A percentile compares a stretch with the other conserved stretches of the same genome.
phyloP scores from a whole-genome alignment of 2,113 vertebrate genomes.

The Platichthys flesus region DNA sequence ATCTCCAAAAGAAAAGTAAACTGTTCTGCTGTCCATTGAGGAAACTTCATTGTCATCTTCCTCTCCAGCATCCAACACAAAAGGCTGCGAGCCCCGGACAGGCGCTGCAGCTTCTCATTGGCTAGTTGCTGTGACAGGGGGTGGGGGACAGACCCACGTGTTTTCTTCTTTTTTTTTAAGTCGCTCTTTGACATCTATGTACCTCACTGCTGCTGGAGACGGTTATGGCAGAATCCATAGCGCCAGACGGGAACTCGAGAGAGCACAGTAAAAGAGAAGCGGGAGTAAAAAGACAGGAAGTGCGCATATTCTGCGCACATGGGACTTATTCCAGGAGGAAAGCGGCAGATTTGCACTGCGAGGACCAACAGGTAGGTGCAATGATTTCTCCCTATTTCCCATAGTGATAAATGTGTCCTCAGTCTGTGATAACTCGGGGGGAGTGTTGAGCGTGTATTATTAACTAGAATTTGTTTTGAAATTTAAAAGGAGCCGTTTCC shows the following conservation, averaged over 20 bases:
- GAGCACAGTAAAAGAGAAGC: constrained; percentile 26
- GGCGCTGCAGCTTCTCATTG: constrained; percentile 67
- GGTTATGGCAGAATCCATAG: constrained; percentile 70
- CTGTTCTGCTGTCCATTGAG: no score
- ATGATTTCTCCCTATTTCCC: background rate
- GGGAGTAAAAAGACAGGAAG: constrained; percentile 19
- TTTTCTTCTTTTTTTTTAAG: constrained; percentile 50
- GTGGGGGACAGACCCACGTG: constrained; percentile 49
- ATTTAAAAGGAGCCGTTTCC: no score
- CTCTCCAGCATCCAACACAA: background rate
- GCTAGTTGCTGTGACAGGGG: constrained; percentile 34
- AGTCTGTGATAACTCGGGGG: no score
- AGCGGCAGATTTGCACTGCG: constrained; percentile 35
- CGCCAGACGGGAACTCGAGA: constrained; percentile 38
- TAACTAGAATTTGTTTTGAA: no score
- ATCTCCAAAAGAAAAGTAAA: no score
- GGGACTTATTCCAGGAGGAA: constrained; percentile 47
- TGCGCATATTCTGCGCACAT: constrained; percentile 24
- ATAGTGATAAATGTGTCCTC: background rate
- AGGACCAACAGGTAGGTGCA: constrained; percentile 67
- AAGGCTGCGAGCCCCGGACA: constrained; percentile 16
- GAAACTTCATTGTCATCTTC: background rate
- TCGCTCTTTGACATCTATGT: constrained; percentile 61
- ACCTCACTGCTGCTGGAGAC: constrained; percentile 57
- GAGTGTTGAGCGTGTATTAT: no score